Base-by-base conservation (phyloP, 2,888 invertebrate species). In the Incurvaria masculella region DNA sequence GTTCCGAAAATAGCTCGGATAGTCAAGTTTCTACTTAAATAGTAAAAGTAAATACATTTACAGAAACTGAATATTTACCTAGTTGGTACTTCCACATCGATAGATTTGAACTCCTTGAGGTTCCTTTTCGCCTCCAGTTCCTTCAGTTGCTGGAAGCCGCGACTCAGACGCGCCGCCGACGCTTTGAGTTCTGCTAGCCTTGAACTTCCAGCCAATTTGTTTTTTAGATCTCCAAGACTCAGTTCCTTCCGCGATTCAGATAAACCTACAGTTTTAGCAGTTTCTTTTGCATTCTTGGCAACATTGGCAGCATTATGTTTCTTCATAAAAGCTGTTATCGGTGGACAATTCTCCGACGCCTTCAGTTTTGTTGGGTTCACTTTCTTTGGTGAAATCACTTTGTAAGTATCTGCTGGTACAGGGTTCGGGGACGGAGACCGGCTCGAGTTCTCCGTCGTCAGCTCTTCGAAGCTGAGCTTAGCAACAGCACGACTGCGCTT, bases 11-110 rank as follows among this genome's bases (percentile, higher is more conserved):
- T n/a, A n/a, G n/a, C n/a, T n/a, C n/a, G n/a, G n/a, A n/a, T n/a
- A n/a, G n/a, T n/a, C n/a, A 5, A 18, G n/a, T 42, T 42, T 44
- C 3, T 44, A 18, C 21, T 14, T 4, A 23, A 2, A 16, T 6
- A 44, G 20, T n/a, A 39, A 14, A 6, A n/a, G 41, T 14, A 41
- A 3, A 17, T 41, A 10, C 4, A 14, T 43, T 4, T 11, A 44
- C 18, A 42, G 44, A 17, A n/a, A n/a, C 20, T 18, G 45, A 45
- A 48, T 19, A 45, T 10, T 41, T 57, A 89, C 88, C 91, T 91
- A 53, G 82, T 72, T 50, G 86, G 82, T 61, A 91, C 81, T 76
- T 90, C 89, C 64, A 92, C 70, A 69, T 90, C 84, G 62, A 92
- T 86, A 39, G 84, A 83, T 57, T 86, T 84, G 59, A 91, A 91